These are phyloP conservation scores for Ciconia maguari DNA, from an alignment of 2,113 vertebrate genomes.

Conservation along the genomic window DNA sequence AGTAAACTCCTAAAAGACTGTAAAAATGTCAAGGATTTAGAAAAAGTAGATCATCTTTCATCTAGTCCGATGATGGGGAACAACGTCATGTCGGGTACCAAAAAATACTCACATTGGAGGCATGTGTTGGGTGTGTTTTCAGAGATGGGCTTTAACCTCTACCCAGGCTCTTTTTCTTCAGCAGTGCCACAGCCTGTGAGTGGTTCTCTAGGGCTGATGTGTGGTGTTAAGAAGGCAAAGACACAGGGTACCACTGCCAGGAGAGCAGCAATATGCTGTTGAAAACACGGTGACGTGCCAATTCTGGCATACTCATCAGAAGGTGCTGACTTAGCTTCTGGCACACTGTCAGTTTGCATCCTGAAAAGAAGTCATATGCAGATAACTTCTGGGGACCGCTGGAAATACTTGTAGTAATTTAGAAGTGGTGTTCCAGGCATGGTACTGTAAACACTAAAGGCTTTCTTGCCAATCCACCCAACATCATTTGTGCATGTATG, in stretches of 20 bases:
- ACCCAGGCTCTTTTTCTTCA: neutral
- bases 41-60: neutral
- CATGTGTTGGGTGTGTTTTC: neutral
- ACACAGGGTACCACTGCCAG: neutral
- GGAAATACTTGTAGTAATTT: neutral
- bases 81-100: neutral
- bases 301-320: neutral
- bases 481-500: neutral
- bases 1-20: neutral
- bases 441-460: neutral
- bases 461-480: neutral
- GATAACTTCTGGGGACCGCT: neutral
- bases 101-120: neutral
- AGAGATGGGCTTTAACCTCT: neutral
- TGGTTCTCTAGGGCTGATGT: neutral
- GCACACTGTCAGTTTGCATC: neutral
- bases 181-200: neutral
- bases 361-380: neutral
- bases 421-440: neutral
- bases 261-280: neutral
- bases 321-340: neutral
- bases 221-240: neutral
- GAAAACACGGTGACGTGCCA: rapidly evolving
- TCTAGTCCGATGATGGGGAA: neutral
- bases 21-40: neutral